Conservation (phyloP, 2,113 vertebrate genomes). For the Uria aalge region DNA sequence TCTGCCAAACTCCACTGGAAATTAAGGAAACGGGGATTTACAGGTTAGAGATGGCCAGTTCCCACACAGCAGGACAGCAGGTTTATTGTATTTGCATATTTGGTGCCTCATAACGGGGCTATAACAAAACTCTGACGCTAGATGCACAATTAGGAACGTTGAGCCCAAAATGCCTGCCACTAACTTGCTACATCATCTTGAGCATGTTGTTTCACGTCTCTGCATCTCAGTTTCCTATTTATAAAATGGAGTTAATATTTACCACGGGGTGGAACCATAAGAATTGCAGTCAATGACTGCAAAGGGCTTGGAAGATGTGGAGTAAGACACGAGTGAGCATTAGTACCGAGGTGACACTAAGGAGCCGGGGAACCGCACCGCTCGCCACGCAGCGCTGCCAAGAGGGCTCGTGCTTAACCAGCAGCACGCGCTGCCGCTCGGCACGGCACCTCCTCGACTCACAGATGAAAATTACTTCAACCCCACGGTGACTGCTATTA, state of each 20-base stretch:
- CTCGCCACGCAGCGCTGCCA: neutral
- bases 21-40: constrained; percentile 19
- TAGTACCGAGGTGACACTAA: neutral
- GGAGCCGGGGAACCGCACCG: neutral
- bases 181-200: neutral
- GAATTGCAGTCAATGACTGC: neutral
- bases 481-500: neutral
- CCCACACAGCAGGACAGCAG: neutral
- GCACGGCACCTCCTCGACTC: neutral
- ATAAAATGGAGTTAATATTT: neutral
- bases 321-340: accelerated
- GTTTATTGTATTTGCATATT: constrained; percentile 19
- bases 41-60: constrained; percentile 27
- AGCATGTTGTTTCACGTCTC: neutral
- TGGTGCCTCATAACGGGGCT: neutral
- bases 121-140: neutral
- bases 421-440: neutral
- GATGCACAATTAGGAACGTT: neutral
- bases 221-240: neutral
- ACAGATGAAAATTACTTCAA: neutral
- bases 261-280: constrained; percentile 1
- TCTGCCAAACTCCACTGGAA: constrained; percentile 32
- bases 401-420: neutral
- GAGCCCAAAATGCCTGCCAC: constrained; percentile 19
- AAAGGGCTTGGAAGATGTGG: neutral